Evolutionary conservation across 2,113 vertebrate species (phyloP).

Genomic region (Scomber scombrus): DNA sequence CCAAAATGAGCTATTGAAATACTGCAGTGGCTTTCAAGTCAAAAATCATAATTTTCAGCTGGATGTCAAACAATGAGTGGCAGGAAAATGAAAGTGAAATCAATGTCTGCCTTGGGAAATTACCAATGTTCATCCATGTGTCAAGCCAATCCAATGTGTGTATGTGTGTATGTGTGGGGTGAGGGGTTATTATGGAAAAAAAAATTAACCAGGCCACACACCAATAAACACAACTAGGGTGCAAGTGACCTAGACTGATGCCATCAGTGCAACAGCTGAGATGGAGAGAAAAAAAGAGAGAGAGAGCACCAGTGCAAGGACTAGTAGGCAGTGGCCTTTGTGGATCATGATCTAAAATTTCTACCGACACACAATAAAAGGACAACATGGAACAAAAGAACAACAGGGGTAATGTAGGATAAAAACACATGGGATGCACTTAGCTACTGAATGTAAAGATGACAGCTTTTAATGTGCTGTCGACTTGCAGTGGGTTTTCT

Average conservation of each 20-base stretch:
- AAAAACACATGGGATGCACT: conserved; percentile 11
- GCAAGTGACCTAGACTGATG: conserved; percentile 61
- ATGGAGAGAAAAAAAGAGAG: not conserved
- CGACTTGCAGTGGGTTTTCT: not conserved
- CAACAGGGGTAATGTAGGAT: not conserved
- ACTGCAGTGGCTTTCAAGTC: conserved; percentile 20
- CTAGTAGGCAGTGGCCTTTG: conserved; percentile 14
- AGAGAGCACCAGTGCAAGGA: conserved; percentile 7
- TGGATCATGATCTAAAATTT: conserved; percentile 2
- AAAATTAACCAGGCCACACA: conserved; percentile 56
- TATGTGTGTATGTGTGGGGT: conserved; percentile 1
- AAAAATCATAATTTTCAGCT: conserved; percentile 58
- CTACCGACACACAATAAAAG: conserved; percentile 14
- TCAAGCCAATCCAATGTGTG: conserved; percentile 41
- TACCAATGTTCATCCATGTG: conserved; percentile 70
- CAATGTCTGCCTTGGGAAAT: conserved; percentile 76
- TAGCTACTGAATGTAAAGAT: not conserved
- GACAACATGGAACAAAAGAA: not conserved
- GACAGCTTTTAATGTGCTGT: conserved; percentile 7
- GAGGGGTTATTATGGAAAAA: conserved; percentile 51
- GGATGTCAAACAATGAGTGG: conserved; percentile 59
- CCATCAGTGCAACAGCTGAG: conserved; percentile 38
- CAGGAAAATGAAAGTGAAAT: conserved; percentile 69
- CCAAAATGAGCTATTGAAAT: not conserved
- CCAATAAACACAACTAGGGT: conserved; percentile 59